Evolutionary conservation across 2,113 vertebrate species (phyloP).

Genomic region (Nerophis lumbriciformis): DNA sequence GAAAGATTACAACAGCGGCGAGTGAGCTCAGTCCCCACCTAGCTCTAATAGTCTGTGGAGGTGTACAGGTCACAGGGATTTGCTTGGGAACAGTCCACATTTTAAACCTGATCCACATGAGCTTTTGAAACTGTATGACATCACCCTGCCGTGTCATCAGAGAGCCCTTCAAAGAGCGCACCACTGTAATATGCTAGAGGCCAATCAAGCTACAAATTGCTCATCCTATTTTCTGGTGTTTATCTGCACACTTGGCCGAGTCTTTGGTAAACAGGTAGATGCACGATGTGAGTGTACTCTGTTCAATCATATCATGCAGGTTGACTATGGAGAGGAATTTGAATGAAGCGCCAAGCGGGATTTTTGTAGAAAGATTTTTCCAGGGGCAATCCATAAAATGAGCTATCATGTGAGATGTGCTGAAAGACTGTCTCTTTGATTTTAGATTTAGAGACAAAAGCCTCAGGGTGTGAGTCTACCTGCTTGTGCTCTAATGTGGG

Average conservation of each 20-base stretch:
- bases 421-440: slow-evolving; percentile 69
- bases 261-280: neutral
- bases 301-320: slow-evolving; percentile 8
- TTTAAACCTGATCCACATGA: slow-evolving; percentile 55
- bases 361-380: slow-evolving; percentile 67
- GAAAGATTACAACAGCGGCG: slow-evolving; percentile 43
- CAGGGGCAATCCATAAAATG: slow-evolving; percentile 64
- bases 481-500: slow-evolving; percentile 14
- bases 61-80: slow-evolving; percentile 59
- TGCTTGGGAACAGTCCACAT: slow-evolving; percentile 54
- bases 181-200: slow-evolving; percentile 34
- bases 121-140: slow-evolving; percentile 60
- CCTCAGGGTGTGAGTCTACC: slow-evolving; percentile 31
- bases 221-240: slow-evolving; percentile 16
- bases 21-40: slow-evolving; percentile 36
- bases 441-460: slow-evolving; percentile 62
- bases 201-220: slow-evolving; percentile 34
- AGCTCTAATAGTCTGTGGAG: slow-evolving; percentile 36
- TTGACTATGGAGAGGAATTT: slow-evolving; percentile 26
- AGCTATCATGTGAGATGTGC: slow-evolving; percentile 62
- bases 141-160: slow-evolving; percentile 57
- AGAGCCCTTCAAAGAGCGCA: slow-evolving; percentile 63
- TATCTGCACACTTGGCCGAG: slow-evolving; percentile 29
- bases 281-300: slow-evolving; percentile 8
- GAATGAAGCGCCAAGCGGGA: slow-evolving; percentile 45